Evolutionary conservation across 30 jellyfish, hydroid and myxozoan genomes (phyloP), one percentile per base, ranked within the genome.

Genomic region (Pelagia noctiluca): DNA sequence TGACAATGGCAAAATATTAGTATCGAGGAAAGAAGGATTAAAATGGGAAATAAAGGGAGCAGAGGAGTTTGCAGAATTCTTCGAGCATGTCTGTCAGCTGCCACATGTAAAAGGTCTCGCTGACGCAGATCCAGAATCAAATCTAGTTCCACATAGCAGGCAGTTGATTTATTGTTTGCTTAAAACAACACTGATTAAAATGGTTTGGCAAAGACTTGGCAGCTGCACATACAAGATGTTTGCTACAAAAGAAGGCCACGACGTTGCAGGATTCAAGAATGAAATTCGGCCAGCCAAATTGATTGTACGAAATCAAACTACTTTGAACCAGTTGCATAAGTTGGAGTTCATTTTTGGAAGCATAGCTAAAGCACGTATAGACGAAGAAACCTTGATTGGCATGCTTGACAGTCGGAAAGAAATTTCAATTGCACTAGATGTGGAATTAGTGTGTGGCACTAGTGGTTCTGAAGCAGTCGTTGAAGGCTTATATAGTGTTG

Each of bases 31-130:
- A 1, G 31, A 47, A 7, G 10, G 77, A 25, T n/a, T 19, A 5
- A 35, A 25, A 1, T 75, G 86, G 86, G 86, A 75, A 32, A 25
- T 16, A 19, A 19, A 18, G 18, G 86, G 86, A n/a, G 25, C 10
- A 46, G 75, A 75, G 1, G 86, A 75, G 57, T 75, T 75, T 75
- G 52, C 23, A 1, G 54, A 75, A 1, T 50, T 75, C 67, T 75
- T 2, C 57, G 28, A 22, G 18, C 50, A 22, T 26, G 78, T 75
- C 18, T 75, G 86, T 29, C n/a, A 8, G 32, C 23, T 75, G 47
- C 63, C 86, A 19, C 76, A 75, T 75, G 86, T 75, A 19, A 16
- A 42, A 42, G 16, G 16, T 42, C 16, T 5, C 8, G 57, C 16
- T 42, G 16, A 16, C 57, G 16, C 8, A 8, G 16, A 42, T 16